phyloP scores from a whole-genome alignment of 2,113 vertebrate genomes.

The Pachyramphus minor region DNA sequence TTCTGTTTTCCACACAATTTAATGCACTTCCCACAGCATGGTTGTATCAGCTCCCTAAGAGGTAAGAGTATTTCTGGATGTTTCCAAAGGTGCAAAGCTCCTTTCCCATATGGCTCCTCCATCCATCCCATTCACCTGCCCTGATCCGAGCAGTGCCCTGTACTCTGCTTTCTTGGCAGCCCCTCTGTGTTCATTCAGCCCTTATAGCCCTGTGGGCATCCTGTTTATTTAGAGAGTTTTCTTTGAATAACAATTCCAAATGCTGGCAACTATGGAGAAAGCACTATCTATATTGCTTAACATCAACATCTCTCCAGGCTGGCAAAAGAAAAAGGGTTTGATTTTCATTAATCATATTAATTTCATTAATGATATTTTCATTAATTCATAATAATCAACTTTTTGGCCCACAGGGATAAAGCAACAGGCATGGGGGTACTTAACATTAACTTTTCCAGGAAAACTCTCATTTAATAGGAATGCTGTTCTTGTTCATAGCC shows the following conservation, averaged over 20 bases:
- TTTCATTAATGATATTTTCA: not conserved
- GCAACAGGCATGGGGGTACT: not conserved
- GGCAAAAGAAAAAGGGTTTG: not conserved
- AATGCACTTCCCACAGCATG: not conserved
- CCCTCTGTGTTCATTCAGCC: not conserved
- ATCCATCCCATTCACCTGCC: not conserved
- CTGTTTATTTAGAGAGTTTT: not conserved
- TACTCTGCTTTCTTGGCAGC: not conserved
- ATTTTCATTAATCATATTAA: not conserved
- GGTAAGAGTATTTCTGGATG: not conserved
- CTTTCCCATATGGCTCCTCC: not conserved
- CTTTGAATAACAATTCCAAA: not conserved
- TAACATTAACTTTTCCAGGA: not conserved
- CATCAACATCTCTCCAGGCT: not conserved
- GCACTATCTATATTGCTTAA: not conserved
- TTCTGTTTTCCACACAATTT: not conserved
- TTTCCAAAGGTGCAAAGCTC: not conserved
- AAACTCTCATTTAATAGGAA: not conserved
- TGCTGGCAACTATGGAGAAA: not conserved
- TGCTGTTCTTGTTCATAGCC: not conserved
- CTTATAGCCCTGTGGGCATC: not conserved
- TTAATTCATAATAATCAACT: not conserved
- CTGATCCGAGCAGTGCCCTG: not conserved
- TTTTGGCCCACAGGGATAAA: not conserved
- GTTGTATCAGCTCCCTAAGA: not conserved